Percentiles rank a stretch among this genome's conserved stretches.
These are phyloP conservation scores for Centropus bengalensis DNA, from an alignment of 2,113 vertebrate genomes.

Conservation along the genomic window DNA sequence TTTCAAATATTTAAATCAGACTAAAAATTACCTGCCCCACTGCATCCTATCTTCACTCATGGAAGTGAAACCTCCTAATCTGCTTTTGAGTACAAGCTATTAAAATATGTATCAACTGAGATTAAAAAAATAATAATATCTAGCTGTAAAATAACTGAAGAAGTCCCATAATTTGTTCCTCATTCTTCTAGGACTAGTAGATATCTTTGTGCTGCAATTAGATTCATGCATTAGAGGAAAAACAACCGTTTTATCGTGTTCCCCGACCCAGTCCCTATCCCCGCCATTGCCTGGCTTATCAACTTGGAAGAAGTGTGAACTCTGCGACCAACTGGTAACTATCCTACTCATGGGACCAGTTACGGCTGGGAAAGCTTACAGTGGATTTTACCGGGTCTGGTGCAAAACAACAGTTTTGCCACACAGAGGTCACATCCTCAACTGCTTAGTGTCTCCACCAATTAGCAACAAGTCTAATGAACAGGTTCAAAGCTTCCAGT, in stretches of 20 bases:
- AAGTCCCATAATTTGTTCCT: neutral
- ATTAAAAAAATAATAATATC: too few relatives aligned
- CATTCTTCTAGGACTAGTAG: neutral
- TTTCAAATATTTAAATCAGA: neutral
- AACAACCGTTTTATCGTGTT: neutral
- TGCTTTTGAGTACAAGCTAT: neutral
- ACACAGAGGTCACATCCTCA: neutral
- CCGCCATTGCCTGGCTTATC: neutral
- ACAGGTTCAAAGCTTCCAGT: neutral
- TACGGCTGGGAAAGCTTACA: neutral
- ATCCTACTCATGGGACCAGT: neutral
- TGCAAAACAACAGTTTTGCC: neutral
- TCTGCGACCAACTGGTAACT: neutral
- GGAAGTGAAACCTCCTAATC: neutral
- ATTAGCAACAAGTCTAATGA: neutral
- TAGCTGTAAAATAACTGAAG: neutral
- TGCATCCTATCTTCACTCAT: neutral
- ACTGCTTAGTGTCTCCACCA: neutral
- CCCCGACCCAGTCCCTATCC: too few relatives aligned
- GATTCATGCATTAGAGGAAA: neutral
- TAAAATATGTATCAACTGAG: neutral
- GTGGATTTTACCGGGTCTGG: neutral
- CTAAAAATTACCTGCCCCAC: neutral
- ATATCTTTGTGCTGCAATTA: neutral
- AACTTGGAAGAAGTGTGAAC: neutral